Percentiles rank a stretch among this genome's conserved stretches.
Conservation (phyloP, 2,888 invertebrate species). For the Nomada lathburiana region DNA sequence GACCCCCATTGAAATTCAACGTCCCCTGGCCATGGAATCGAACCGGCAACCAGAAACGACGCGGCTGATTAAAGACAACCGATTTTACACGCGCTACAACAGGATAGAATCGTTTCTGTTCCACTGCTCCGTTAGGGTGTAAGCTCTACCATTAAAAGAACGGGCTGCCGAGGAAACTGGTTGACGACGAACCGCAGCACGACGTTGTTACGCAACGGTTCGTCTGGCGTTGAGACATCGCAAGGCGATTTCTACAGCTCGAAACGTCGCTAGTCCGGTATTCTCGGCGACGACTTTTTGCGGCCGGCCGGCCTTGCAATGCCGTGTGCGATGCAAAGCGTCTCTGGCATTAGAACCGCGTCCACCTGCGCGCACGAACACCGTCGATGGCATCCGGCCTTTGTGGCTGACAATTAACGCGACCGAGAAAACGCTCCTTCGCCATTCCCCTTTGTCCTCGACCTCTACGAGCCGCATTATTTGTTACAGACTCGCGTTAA, state of each 20-base stretch:
- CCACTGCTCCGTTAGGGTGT: background rate
- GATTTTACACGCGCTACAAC: background rate
- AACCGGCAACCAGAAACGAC: slow-evolving; percentile 4
- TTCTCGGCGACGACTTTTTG: slow-evolving; percentile 60
- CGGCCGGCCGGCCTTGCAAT: slow-evolving; percentile 70
- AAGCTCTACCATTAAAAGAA: background rate
- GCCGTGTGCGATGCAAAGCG: slow-evolving; percentile 62
- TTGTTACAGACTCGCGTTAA: background rate
- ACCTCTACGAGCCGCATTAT: background rate
- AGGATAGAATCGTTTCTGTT: slow-evolving; percentile 1
- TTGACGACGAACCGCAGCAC: slow-evolving; percentile 16
- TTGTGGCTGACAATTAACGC: slow-evolving; percentile 29
- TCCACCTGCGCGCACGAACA: slow-evolving; percentile 42
- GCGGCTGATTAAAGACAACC: background rate
- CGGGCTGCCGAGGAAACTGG: slow-evolving; percentile 16
- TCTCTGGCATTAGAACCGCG: slow-evolving; percentile 59
- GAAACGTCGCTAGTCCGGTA: slow-evolving; percentile 42
- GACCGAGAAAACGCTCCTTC: slow-evolving; percentile 29
- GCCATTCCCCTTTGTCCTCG: slow-evolving; percentile 11
- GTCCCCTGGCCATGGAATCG: background rate
- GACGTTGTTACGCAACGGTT: slow-evolving; percentile 56
- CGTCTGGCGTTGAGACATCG: slow-evolving; percentile 52
- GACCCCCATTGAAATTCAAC: background rate
- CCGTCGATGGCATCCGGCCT: slow-evolving; percentile 52
- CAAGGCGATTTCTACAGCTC: slow-evolving; percentile 43